Percentiles rank a stretch among this genome's conserved stretches.
Conservation (phyloP, 2,113 vertebrate genomes). For the Nestor notabilis region DNA sequence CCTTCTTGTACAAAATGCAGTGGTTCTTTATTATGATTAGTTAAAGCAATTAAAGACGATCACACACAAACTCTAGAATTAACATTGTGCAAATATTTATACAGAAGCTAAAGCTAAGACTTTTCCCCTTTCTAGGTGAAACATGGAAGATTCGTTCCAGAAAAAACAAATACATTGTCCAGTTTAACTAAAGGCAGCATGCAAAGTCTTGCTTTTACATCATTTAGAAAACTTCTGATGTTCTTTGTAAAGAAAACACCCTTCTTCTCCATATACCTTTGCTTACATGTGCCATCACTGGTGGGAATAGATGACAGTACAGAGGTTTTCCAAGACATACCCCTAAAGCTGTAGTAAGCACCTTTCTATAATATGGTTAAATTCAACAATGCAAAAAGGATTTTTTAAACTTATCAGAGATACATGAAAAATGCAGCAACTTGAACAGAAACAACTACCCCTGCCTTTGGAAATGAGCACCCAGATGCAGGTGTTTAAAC, state of each 20-base stretch:
- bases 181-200: background rate
- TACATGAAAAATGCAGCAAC: background rate
- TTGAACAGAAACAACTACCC: background rate
- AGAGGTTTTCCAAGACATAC: background rate
- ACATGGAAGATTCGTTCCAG: background rate
- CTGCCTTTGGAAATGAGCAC: background rate
- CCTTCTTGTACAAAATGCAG: background rate
- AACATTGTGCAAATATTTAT: constrained; percentile 16
- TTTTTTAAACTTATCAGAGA: background rate
- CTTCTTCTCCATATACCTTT: background rate
- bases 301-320: background rate
- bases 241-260: background rate
- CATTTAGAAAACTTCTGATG: background rate
- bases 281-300: background rate
- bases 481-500: fast-evolving
- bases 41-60: constrained; percentile 5
- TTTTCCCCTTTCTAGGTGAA: background rate
- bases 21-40: background rate
- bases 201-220: background rate
- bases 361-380: background rate
- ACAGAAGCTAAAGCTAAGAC: background rate
- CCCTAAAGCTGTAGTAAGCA: background rate
- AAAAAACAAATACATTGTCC: background rate
- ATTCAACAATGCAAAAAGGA: background rate
- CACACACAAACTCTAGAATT: background rate